A percentile compares a stretch with the other conserved stretches of the same genome.
phyloP scores from a whole-genome alignment of 2,888 invertebrate genomes.

The Mactromeris polynyma region DNA sequence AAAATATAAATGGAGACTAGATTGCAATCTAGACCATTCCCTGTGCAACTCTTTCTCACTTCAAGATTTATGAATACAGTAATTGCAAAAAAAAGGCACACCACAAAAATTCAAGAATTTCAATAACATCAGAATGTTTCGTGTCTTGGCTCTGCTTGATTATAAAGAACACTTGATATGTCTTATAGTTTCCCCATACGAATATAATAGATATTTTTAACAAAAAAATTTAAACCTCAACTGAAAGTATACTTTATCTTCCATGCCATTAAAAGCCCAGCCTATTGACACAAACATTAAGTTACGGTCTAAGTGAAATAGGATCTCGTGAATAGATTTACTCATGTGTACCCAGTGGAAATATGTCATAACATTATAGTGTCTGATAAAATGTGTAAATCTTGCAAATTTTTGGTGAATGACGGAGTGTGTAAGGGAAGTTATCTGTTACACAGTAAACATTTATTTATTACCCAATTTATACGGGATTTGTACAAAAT shows the following conservation, averaged over 20 bases:
- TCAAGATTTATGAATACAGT: too few relatives aligned
- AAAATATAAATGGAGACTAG: too few relatives aligned
- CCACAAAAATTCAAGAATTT: not conserved
- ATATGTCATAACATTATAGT: not conserved
- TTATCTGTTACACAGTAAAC: too few relatives aligned
- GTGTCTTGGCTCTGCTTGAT: not conserved
- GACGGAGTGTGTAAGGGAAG: too few relatives aligned
- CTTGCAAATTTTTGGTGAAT: too few relatives aligned
- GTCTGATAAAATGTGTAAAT: too few relatives aligned
- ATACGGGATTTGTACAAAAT: too few relatives aligned
- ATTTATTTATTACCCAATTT: too few relatives aligned
- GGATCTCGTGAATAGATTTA: not conserved
- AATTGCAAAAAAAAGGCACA: not conserved
- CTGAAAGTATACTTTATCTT: not conserved
- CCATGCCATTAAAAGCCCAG: not conserved
- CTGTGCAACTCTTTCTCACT: too few relatives aligned
- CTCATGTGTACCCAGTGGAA: not conserved
- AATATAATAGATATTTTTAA: not conserved
- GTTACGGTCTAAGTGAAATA: conserved; percentile 1
- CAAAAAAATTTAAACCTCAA: not conserved
- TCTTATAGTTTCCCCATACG: not conserved
- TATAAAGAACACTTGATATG: not conserved
- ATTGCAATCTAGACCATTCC: too few relatives aligned
- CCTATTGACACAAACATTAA: conserved; percentile 2
- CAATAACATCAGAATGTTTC: not conserved